phyloP scores from a whole-genome alignment of 1,140 invertebrate species.

The Drosophila albomicans region DNA sequence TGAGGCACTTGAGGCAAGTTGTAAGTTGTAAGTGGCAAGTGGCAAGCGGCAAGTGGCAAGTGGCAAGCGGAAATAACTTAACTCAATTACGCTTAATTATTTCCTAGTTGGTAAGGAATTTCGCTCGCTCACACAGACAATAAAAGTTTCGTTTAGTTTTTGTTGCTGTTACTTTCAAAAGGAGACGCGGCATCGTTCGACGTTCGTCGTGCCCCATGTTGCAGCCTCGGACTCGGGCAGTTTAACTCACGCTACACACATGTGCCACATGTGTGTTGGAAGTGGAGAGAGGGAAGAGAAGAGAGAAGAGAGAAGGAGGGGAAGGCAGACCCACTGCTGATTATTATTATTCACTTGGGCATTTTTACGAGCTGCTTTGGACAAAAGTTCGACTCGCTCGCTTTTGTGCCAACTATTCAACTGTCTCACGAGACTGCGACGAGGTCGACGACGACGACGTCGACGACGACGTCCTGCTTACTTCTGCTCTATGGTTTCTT shows the following conservation, averaged over 20 bases:
- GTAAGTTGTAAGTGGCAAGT: neutral
- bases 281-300: neutral
- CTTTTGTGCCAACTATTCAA: constrained; percentile 68
- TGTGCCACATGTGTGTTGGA: constrained; percentile 49
- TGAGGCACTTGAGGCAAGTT: constrained; percentile 17
- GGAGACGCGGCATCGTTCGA: constrained; percentile 21
- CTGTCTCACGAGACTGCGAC: constrained; percentile 60
- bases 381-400: constrained; percentile 73
- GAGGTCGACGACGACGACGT: neutral
- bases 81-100: constrained; percentile 84
- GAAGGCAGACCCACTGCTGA: constrained; percentile 63
- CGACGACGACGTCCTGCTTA: neutral
- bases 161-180: constrained; percentile 67
- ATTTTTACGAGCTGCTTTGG: constrained; percentile 84
- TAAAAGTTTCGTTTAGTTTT: constrained; percentile 78
- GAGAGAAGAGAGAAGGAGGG: neutral
- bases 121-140: constrained; percentile 69
- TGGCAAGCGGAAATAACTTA: constrained; percentile 78
- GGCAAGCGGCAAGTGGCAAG: constrained; percentile 33
- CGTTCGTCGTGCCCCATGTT: neutral
- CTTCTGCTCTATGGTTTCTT: neutral
- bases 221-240: constrained; percentile 12
- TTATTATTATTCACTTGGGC: constrained; percentile 84
- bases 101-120: constrained; percentile 80
- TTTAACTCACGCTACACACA: constrained; percentile 42